A percentile compares a stretch with the other conserved stretches of the same genome.
Evolutionary conservation across 2,888 invertebrate species (phyloP).

Genomic region (Drosophila mimica): DNA sequence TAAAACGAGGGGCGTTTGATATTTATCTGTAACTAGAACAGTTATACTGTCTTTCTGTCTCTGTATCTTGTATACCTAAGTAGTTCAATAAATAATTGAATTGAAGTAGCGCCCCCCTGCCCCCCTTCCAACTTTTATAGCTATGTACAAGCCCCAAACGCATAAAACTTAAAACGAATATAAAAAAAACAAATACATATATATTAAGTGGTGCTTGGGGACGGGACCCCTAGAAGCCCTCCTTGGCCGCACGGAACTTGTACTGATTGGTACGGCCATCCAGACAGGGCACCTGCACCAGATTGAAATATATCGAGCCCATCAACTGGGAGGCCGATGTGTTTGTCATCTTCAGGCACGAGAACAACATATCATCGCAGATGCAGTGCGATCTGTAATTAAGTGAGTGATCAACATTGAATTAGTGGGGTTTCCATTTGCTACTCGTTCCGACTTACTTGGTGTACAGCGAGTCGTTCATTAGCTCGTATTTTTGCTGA

Average conservation of each 20-base stretch:
- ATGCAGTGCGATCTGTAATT: conserved; percentile 90
- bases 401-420: conserved; percentile 27
- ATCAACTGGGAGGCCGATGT: conserved; percentile 90
- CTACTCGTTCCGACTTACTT: conserved; percentile 86
- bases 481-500: conserved; percentile 90
- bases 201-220: neutral
- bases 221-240: conserved; percentile 74
- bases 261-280: conserved; percentile 73
- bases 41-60: conserved; percentile 9
- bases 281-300: conserved; percentile 87
- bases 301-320: conserved; percentile 94
- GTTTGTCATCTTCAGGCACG: conserved; percentile 91
- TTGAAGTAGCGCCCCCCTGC: conserved; percentile 27
- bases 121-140: neutral
- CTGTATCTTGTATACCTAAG: conserved; percentile 20
- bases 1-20: conserved; percentile 42
- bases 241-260: conserved; percentile 83
- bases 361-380: conserved; percentile 93
- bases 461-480: conserved; percentile 93
- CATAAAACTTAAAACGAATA: neutral
- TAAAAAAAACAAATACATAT: neutral
- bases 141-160: conserved; percentile 43
- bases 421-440: neutral
- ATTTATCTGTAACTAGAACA: conserved; percentile 13
- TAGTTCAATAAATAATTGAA: conserved; percentile 62